Percentiles rank a stretch among this genome's conserved stretches.
Conservation (phyloP, 2,113 vertebrate species). For the Rostratula benghalensis region DNA sequence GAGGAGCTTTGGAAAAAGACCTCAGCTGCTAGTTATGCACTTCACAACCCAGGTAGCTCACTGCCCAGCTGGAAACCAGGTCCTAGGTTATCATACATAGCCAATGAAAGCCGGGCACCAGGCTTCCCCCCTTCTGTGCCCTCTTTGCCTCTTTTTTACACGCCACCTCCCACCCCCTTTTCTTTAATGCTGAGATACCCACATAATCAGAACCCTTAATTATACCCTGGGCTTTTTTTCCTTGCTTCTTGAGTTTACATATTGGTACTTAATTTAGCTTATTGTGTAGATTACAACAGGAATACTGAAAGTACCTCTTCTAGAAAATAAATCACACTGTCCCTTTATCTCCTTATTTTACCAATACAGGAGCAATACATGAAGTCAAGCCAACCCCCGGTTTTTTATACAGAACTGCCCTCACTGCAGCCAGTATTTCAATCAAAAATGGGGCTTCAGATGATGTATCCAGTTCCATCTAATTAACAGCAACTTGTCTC, state of each 20-base stretch:
- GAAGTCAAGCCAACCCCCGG: background rate
- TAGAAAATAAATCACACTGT: background rate
- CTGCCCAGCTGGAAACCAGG: background rate
- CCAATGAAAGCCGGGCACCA: background rate
- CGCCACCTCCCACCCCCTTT: too few relatives aligned
- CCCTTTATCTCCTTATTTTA: background rate
- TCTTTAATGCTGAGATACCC: background rate
- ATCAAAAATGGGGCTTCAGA: background rate
- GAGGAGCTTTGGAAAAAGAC: constrained; percentile 28
- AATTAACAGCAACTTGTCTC: background rate
- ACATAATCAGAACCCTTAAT: background rate
- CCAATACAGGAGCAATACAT: background rate
- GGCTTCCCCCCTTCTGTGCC: background rate
- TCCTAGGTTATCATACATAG: background rate
- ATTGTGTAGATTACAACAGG: background rate
- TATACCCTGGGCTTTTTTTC: background rate
- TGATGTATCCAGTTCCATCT: background rate
- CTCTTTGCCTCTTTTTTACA: background rate
- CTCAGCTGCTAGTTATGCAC: rapidly evolving
- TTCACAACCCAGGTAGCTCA: background rate
- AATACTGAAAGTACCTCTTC: background rate
- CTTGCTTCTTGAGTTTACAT: background rate
- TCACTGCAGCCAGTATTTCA: background rate
- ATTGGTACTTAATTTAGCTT: background rate
- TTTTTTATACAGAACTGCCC: background rate